phyloP scores from a whole-genome alignment of 2,888 invertebrate species.

The Lampropteryx suffumata region DNA sequence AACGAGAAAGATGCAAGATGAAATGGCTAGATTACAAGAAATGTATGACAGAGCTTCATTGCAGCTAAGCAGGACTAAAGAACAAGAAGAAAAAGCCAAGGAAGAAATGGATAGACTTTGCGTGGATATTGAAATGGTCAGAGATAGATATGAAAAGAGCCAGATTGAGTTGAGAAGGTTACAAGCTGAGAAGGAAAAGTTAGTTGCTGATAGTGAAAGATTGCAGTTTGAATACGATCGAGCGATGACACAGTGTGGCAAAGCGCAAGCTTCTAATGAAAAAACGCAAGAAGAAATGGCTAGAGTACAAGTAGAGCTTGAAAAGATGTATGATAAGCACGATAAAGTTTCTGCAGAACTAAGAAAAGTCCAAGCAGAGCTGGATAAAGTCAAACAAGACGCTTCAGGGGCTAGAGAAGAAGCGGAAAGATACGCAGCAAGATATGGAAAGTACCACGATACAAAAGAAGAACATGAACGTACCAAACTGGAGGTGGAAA shows the following conservation, averaged over 20 bases:
- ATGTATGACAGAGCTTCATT: conserved; percentile 94
- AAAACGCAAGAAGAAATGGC: conserved; percentile 95
- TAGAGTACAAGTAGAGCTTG: conserved; percentile 92
- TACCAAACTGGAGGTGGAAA: conserved; percentile 90
- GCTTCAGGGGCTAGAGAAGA: conserved; percentile 91
- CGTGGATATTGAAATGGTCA: conserved; percentile 92
- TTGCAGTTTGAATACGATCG: conserved; percentile 93
- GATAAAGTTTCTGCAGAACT: conserved; percentile 92
- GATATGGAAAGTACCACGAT: conserved; percentile 90
- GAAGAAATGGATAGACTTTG: conserved; percentile 90
- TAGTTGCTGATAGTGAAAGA: conserved; percentile 92
- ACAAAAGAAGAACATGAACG: conserved; percentile 90
- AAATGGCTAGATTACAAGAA: conserved; percentile 92
- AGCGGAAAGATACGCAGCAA: conserved; percentile 87
- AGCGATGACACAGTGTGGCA: conserved; percentile 92
- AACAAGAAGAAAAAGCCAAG: conserved; percentile 95
- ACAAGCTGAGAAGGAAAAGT: conserved; percentile 93
- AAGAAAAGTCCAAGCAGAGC: conserved; percentile 90
- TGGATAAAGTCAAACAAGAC: conserved; percentile 87
- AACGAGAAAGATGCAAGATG: conserved; percentile 93
- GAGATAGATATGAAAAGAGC: conserved; percentile 94
- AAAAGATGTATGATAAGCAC: conserved; percentile 95
- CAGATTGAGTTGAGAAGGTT: conserved; percentile 92
- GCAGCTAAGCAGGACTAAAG: conserved; percentile 93
- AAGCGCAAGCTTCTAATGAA: conserved; percentile 92